phyloP scores from a whole-genome alignment of 1,140 invertebrate genomes.

The Scaptodrosophila lebanonensis region DNA sequence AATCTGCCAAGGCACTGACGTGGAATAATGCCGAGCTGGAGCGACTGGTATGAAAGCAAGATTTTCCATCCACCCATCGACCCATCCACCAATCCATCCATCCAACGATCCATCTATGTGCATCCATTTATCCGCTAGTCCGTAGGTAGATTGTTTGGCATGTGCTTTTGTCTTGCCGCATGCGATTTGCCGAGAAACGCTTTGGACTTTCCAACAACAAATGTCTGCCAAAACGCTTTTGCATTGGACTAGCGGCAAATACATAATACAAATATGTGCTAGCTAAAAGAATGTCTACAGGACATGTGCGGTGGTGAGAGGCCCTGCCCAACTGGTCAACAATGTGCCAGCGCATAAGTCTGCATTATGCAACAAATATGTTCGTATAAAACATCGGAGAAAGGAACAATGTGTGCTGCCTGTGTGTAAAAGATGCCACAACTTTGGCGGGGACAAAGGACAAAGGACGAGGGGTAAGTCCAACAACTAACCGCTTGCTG shows the following conservation, averaged over 20 bases:
- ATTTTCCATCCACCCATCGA: conserved; percentile 42
- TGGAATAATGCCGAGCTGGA: conserved; percentile 72
- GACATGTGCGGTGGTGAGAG: not conserved
- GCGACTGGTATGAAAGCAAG: conserved; percentile 50
- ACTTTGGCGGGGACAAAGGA: too few species aligned
- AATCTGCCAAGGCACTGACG: conserved; percentile 56
- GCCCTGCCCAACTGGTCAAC: conserved; percentile 58
- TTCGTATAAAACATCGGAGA: too few species aligned
- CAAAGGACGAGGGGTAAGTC: not conserved
- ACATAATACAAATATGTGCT: conserved; percentile 45
- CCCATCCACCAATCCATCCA: conserved; percentile 30
- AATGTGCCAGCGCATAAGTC: conserved; percentile 62
- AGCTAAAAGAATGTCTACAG: not conserved
- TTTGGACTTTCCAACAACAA: too few species aligned
- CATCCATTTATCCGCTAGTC: conserved; percentile 16
- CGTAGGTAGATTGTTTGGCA: conserved; percentile 43
- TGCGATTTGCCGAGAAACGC: conserved; percentile 67
- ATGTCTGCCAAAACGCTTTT: conserved; percentile 54
- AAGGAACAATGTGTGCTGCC: too few species aligned
- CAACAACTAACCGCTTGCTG: too few species aligned
- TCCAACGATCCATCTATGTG: conserved; percentile 15
- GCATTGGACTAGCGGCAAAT: conserved; percentile 49
- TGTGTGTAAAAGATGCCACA: too few species aligned
- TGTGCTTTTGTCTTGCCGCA: conserved; percentile 69
- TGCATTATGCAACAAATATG: conserved; percentile 69